A percentile compares a stretch with the other conserved stretches of the same genome.
phyloP scores from a whole-genome alignment of 2,113 vertebrate species.

The Nestor notabilis region DNA sequence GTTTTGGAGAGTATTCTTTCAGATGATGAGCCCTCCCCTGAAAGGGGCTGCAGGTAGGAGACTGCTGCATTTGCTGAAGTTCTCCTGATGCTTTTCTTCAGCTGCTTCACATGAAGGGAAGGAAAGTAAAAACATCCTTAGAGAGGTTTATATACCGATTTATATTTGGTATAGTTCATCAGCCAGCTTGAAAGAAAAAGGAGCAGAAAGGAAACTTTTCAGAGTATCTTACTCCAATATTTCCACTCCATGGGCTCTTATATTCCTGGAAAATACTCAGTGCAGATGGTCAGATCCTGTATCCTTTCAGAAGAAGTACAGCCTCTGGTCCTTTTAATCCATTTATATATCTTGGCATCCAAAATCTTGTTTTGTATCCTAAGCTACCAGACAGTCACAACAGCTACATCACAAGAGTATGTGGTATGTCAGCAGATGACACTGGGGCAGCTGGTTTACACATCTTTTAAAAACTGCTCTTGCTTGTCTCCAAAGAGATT shows the following conservation, averaged over 20 bases:
- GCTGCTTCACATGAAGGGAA: accelerated
- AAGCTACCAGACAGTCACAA: slow-evolving; percentile 30
- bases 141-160: neutral
- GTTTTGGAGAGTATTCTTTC: neutral
- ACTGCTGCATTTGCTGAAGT: neutral
- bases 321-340: neutral
- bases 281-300: neutral
- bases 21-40: neutral
- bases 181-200: neutral
- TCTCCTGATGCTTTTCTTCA: neutral
- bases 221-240: neutral
- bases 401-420: neutral
- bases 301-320: neutral
- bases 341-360: slow-evolving; percentile 4
- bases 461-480: neutral
- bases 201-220: neutral
- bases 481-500: neutral
- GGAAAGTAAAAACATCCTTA: neutral
- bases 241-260: neutral
- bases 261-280: neutral
- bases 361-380: slow-evolving; percentile 45
- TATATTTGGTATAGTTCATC: neutral
- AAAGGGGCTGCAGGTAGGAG: neutral
- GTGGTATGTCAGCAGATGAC: neutral
- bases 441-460: neutral